Percentiles rank a stretch among this genome's conserved stretches.
phyloP scores from a whole-genome alignment of 1,140 invertebrate species.

The Drosophila repletoides region DNA sequence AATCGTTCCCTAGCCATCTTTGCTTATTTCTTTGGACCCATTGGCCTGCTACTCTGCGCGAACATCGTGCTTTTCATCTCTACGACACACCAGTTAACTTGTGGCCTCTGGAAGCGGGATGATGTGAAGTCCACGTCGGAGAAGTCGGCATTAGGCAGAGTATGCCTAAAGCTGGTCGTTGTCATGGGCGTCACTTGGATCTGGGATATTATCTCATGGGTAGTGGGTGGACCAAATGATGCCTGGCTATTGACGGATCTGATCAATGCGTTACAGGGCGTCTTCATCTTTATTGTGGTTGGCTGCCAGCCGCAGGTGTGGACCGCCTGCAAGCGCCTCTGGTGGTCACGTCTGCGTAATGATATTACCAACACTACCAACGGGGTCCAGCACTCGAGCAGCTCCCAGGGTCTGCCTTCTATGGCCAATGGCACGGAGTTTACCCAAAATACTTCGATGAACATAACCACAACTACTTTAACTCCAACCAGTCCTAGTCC shows the following conservation, averaged over 20 bases:
- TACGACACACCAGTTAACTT: constrained; percentile 92
- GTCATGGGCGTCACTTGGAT: constrained; percentile 94
- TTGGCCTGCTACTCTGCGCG: constrained; percentile 88
- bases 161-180: constrained; percentile 92
- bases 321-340: constrained; percentile 86
- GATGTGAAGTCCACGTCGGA: constrained; percentile 93
- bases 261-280: constrained; percentile 92
- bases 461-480: constrained; percentile 81
- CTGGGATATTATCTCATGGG: constrained; percentile 89
- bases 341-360: constrained; percentile 84
- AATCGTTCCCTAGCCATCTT: constrained; percentile 89
- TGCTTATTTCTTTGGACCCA: constrained; percentile 91
- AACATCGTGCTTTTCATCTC: constrained; percentile 91
- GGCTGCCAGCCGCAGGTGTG: constrained; percentile 93
- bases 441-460: constrained; percentile 88
- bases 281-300: constrained; percentile 94
- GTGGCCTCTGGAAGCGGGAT: constrained; percentile 93
- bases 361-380: constrained; percentile 84
- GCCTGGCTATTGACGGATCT: constrained; percentile 91
- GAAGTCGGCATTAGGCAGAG: constrained; percentile 89
- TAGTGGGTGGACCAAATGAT: constrained; percentile 89
- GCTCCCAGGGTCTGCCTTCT: constrained; percentile 89
- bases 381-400: constrained; percentile 85
- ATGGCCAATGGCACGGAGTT: constrained; percentile 85
- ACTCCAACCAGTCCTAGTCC: constrained; percentile 19